Evolutionary conservation across 2,797 vertebrate species (phyloP), one percentile per base, ranked within the genome.

Genomic region (Sebastes vulpes): DNA sequence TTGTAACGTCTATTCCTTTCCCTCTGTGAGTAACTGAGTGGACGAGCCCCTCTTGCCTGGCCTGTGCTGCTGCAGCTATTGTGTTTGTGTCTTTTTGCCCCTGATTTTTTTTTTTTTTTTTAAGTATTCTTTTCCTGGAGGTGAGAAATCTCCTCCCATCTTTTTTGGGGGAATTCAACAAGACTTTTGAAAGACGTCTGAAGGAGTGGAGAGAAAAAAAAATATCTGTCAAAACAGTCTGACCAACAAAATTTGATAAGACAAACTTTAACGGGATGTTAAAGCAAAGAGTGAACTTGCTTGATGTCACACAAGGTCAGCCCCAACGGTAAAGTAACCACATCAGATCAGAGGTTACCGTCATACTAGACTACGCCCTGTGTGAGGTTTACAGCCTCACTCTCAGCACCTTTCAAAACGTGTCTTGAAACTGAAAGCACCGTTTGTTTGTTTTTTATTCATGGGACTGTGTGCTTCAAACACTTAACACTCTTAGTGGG

Each of bases 21-120:
- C 95, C 95, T 97, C 97, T 98, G 98, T 99, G 98, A 99, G 98
- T 99, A 99, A 97, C 97, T 93, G 65, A 85, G 84, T 82, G 73
- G 79, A 84, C 79, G n/a, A 91, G 92, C 73, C 91, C 82, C 71
- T 71, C 69, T 94, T 96, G 96, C 95, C 95, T 97, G 96, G 88
- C 93, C 91, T 89, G 78, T 71, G 50, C 94, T 94, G 93, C 96
- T 94, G 93, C 96, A 95, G 95, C 96, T 96, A 89, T 95, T 92
- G 93, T 96, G 86, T 75, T 82, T 73, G 78, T 64, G 64, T 77
- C 38, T 82, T 73, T 92, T 81, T 91, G 21, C 57, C 16, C 29
- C 59, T 9, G 12, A 48, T 68, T 82, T 81, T 38, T 64, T 9
- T 23, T 3, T 10, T 73, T 10, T 35, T 38, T 25, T 80, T 16